A percentile compares a stretch with the other conserved stretches of the same genome.
Conservation (phyloP, 2,113 vertebrate genomes). For the Patagioenas fasciata region DNA sequence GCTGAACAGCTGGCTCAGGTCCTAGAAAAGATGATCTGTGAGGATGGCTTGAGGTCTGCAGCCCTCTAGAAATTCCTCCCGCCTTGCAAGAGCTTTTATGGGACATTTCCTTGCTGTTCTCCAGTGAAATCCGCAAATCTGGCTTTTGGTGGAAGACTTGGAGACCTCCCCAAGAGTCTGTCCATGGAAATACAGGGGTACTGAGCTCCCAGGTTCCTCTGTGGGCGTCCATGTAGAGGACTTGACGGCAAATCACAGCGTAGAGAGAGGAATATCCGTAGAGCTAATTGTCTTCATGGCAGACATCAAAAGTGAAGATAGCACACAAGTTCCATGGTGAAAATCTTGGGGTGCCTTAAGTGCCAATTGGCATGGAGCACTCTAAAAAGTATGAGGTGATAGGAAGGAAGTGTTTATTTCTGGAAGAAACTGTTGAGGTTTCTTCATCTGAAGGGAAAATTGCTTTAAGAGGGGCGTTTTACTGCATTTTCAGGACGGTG, state of each 20-base stretch:
- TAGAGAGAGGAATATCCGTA: neutral
- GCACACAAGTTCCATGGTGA: fast-evolving
- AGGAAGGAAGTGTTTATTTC: neutral
- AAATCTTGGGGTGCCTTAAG: neutral
- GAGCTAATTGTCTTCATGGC: neutral
- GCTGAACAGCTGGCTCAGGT: neutral
- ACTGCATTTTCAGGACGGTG: neutral
- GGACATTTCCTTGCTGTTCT: neutral
- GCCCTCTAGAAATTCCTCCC: neutral
- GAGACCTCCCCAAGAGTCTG: neutral
- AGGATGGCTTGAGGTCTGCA: neutral
- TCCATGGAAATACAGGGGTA: neutral
- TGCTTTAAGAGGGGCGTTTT: neutral
- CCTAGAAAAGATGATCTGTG: neutral
- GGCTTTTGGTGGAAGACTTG: neutral
- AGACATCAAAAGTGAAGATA: neutral
- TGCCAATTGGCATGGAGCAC: neutral
- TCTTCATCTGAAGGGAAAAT: neutral
- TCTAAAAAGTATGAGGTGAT: fast-evolving
- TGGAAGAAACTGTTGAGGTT: neutral
- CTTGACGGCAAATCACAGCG: fast-evolving
- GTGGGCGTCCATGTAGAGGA: neutral
- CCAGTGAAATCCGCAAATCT: neutral
- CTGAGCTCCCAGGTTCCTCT: neutral
- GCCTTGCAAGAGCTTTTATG: neutral